A percentile compares a stretch with the other conserved stretches of the same genome.
Conservation (phyloP, 2,797 vertebrate genomes). For the Morelia viridis region DNA sequence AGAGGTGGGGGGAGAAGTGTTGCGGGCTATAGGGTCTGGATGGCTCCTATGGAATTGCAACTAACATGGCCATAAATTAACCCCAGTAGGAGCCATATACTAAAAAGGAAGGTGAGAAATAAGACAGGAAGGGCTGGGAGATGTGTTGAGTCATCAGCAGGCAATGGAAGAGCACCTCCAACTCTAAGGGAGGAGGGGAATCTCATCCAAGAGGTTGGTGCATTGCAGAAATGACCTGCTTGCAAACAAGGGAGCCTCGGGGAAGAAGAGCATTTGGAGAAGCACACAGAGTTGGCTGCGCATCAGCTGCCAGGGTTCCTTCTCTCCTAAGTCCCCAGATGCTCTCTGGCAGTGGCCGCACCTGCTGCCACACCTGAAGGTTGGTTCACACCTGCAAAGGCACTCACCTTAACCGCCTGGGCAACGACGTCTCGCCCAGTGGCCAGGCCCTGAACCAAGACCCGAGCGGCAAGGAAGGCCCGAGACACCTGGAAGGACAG, state of each 20-base stretch:
- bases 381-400: neutral
- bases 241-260: neutral
- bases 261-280: neutral
- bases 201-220: neutral
- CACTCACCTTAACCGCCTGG: conserved; percentile 83
- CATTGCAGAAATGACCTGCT: neutral
- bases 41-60: neutral
- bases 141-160: neutral
- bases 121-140: neutral
- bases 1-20: neutral
- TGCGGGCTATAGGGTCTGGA: neutral
- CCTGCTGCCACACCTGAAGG: neutral
- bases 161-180: neutral
- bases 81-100: neutral
- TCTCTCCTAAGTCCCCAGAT: neutral
- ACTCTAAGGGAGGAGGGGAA: neutral
- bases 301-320: neutral
- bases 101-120: neutral
- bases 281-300: neutral
- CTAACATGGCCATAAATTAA: neutral
- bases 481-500: conserved; percentile 75
- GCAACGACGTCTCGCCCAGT: conserved; percentile 83
- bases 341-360: neutral
- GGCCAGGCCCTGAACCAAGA: conserved; percentile 83
- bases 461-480: conserved; percentile 83